phyloP scores from a whole-genome alignment of 2,797 vertebrate species.

The Aulostomus chinensis region DNA sequence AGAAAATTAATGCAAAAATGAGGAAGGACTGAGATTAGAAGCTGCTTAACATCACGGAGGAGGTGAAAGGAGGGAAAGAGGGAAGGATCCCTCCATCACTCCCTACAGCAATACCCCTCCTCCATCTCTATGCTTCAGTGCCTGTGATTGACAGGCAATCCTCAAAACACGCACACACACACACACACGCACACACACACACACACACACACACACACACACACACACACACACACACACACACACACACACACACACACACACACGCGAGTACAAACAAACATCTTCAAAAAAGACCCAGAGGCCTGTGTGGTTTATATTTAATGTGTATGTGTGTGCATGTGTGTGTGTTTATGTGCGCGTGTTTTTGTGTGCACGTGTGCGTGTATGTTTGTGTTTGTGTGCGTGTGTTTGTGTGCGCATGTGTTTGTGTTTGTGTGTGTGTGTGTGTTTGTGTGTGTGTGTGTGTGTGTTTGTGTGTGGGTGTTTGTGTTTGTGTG shows the following conservation, averaged over 20 bases:
- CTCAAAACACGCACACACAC: constrained; percentile 19
- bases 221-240: constrained; percentile 11
- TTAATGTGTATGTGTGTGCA: constrained; percentile 13
- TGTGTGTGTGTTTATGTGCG: no score
- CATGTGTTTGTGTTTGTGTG: no score
- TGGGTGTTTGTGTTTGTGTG: neutral
- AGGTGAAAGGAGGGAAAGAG: neutral
- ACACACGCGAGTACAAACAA: constrained; percentile 32
- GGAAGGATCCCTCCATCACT: constrained; percentile 13
- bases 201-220: constrained; percentile 8
- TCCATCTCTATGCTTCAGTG: constrained; percentile 48
- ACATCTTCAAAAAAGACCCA: constrained; percentile 37
- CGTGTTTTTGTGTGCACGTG: no score
- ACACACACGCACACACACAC: constrained; percentile 18
- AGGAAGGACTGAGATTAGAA: neutral
- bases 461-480: no score
- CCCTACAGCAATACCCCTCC: constrained; percentile 50
- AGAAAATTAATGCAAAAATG: neutral
- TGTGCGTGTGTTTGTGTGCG: neutral
- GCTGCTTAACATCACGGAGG: neutral
- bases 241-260: constrained; percentile 8
- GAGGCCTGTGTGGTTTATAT: constrained; percentile 15
- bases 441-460: no score
- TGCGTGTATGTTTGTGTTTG: no score
- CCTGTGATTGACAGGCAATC: constrained; percentile 60